Conservation (phyloP, 2,797 vertebrate genomes). For the Scleropages formosus region DNA sequence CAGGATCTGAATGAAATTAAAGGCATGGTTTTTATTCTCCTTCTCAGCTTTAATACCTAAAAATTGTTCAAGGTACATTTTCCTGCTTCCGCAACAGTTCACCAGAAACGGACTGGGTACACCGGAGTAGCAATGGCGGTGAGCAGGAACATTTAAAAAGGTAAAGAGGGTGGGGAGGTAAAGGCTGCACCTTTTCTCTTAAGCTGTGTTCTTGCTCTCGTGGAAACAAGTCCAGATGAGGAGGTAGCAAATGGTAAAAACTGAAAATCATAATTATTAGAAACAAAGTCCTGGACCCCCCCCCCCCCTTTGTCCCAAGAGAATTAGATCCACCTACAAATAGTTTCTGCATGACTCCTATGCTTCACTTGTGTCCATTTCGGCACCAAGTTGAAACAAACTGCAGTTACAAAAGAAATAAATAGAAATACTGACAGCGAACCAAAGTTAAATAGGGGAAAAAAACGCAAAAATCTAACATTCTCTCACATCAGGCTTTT, state of each 20-base stretch:
- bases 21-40: constrained; percentile 5
- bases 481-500: constrained; percentile 10
- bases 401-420: too few relatives aligned
- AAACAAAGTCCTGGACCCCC: neutral
- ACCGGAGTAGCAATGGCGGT: neutral
- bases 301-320: too few relatives aligned
- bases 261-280: neutral
- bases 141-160: neutral
- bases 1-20: constrained; percentile 23
- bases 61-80: neutral
- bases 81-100: neutral
- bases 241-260: constrained; percentile 21
- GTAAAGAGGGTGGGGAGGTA: neutral
- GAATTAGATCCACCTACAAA: neutral
- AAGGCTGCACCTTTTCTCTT: neutral
- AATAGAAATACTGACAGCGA: too few relatives aligned
- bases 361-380: too few relatives aligned
- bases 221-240: constrained; percentile 14
- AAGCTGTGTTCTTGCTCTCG: constrained; percentile 17
- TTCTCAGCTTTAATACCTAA: constrained; percentile 21
- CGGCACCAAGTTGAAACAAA: too few relatives aligned
- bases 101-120: neutral
- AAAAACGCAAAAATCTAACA: neutral
- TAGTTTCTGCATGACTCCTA: too few relatives aligned
- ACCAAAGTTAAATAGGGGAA: too few relatives aligned